phyloP scores from a whole-genome alignment of 2,888 invertebrate species.

The Serripes groenlandicus region DNA sequence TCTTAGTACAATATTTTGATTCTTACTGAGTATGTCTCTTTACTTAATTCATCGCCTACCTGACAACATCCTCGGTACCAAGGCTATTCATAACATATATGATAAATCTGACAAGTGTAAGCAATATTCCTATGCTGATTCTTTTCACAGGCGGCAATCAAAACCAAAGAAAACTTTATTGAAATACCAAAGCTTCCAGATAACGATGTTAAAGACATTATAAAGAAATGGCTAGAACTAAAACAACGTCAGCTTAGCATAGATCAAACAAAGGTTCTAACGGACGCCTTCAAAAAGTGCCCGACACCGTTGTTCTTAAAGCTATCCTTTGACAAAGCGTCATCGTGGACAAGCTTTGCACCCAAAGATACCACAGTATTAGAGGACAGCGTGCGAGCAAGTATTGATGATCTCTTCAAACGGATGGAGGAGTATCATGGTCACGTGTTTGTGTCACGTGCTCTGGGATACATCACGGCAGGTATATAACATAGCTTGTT shows the following conservation, averaged over 20 bases:
- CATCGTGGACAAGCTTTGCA: constrained; percentile 81
- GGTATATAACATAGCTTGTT: constrained; percentile 49
- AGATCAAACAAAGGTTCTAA: constrained; percentile 70
- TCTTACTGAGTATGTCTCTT: no score
- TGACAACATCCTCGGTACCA: no score
- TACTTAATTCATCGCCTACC: no score
- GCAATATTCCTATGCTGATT: not conserved
- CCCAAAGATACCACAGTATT: constrained; percentile 64
- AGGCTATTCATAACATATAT: no score
- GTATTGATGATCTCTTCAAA: constrained; percentile 75
- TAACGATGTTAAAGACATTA: constrained; percentile 74
- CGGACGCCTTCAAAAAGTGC: constrained; percentile 72
- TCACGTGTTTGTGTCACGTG: constrained; percentile 76
- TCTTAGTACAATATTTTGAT: no score
- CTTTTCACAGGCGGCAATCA: constrained; percentile 43
- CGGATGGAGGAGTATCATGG: constrained; percentile 80
- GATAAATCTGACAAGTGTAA: no score
- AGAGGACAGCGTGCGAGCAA: constrained; percentile 72
- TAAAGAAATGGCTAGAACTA: constrained; percentile 77
- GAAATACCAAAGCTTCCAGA: constrained; percentile 71
- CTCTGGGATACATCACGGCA: constrained; percentile 80
- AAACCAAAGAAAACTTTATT: constrained; percentile 62
- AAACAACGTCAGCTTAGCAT: constrained; percentile 73
- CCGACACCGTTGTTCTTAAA: constrained; percentile 81
- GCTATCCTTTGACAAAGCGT: constrained; percentile 81